Conservation (phyloP, 2,113 vertebrate genomes). For the Euleptes europaea region DNA sequence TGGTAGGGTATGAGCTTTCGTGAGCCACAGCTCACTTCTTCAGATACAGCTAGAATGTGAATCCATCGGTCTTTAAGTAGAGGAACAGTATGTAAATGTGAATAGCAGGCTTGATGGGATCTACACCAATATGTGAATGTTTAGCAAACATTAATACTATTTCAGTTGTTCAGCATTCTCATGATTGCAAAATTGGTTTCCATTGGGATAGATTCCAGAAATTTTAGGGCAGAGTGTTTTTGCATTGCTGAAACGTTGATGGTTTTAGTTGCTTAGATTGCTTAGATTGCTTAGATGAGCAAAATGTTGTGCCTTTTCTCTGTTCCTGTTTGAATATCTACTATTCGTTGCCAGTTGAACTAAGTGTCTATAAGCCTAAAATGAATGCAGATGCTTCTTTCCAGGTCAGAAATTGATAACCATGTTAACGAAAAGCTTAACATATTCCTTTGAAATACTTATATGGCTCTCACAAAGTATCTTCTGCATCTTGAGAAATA, state of each 20-base stretch:
- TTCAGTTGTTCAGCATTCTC: conserved; percentile 19
- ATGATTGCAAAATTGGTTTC: background rate
- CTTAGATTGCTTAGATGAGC: conserved; percentile 39
- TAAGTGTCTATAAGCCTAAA: conserved; percentile 1
- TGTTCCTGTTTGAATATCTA: conserved; percentile 52
- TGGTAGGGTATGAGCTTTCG: too few species aligned
- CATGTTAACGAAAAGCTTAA: background rate
- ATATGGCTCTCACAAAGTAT: background rate
- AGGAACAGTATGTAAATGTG: too few species aligned
- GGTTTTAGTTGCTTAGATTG: conserved; percentile 29
- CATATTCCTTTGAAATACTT: background rate
- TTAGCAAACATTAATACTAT: background rate
- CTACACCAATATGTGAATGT: background rate
- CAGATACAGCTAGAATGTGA: too few species aligned
- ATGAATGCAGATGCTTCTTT: background rate
- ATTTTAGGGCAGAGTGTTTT: conserved; percentile 42
- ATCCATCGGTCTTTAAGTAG: too few species aligned
- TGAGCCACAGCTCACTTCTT: too few species aligned
- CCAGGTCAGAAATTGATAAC: background rate
- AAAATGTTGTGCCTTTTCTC: conserved; percentile 46
- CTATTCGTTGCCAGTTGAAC: conserved; percentile 34
- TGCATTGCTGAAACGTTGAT: conserved; percentile 26
- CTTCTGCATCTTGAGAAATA: background rate
- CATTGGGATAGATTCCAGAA: conserved; percentile 1
- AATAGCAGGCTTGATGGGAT: too few species aligned